phyloP scores from a whole-genome alignment of 1,140 invertebrate genomes.

The Archivesica marissinica region DNA sequence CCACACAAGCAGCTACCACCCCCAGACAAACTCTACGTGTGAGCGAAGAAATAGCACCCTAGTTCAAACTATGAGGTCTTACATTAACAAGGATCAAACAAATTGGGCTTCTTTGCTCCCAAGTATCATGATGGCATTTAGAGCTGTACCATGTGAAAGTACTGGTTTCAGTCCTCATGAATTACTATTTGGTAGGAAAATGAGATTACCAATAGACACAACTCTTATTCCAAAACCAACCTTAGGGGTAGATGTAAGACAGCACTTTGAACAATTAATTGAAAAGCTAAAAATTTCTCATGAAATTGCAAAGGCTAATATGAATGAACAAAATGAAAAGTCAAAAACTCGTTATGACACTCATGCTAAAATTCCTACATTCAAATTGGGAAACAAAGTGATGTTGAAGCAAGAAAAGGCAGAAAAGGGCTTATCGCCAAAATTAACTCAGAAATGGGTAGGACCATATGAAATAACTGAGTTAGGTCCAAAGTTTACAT shows the following conservation, averaged over 20 bases:
- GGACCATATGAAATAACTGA: constrained; percentile 42
- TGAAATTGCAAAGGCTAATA: constrained; percentile 36
- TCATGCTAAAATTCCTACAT: constrained; percentile 25
- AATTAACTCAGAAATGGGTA: constrained; percentile 43
- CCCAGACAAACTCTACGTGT: constrained; percentile 67
- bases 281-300: constrained; percentile 4
- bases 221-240: constrained; percentile 41
- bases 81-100: constrained; percentile 55
- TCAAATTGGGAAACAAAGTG: constrained; percentile 23
- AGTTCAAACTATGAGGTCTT: constrained; percentile 44
- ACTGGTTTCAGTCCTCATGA: constrained; percentile 31
- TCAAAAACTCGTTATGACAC: neutral
- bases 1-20: constrained; percentile 70
- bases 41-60: constrained; percentile 56
- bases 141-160: constrained; percentile 25
- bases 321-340: neutral
- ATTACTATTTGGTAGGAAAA: constrained; percentile 29
- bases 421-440: constrained; percentile 28
- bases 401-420: constrained; percentile 1
- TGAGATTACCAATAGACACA: constrained; percentile 32
- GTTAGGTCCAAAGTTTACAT: constrained; percentile 41
- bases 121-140: constrained; percentile 63
- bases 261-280: constrained; percentile 26
- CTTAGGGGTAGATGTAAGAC: neutral
- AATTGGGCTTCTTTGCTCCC: constrained; percentile 43